These are phyloP conservation scores for Sinhomidia bicolor DNA, from an alignment of 2,888 invertebrate genomes.

Conservation along the genomic window DNA sequence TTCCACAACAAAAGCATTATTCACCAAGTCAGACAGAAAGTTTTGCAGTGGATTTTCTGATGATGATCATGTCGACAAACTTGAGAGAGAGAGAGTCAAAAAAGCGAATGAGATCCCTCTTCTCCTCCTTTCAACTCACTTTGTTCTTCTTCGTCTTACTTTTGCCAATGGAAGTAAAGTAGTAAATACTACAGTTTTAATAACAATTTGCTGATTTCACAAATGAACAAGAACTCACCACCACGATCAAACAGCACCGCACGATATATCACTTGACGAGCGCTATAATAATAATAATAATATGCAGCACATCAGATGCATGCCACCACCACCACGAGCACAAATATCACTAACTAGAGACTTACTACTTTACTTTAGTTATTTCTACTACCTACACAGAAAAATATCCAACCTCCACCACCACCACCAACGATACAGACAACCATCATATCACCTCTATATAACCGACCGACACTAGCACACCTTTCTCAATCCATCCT, in stretches of 20 bases:
- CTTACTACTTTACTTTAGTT: neutral
- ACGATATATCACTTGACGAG: conserved; percentile 52
- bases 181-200: conserved; percentile 63
- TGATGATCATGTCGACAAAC: conserved; percentile 60
- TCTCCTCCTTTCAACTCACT: neutral
- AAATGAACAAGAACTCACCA: conserved; percentile 64
- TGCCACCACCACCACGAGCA: conserved; percentile 35
- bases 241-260: conserved; percentile 62
- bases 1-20: conserved; percentile 70
- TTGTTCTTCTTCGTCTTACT: conserved; percentile 32
- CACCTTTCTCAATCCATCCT: conserved; percentile 56
- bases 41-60: conserved; percentile 38
- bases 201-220: conserved; percentile 71
- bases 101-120: neutral
- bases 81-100: conserved; percentile 14
- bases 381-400: conserved; percentile 6
- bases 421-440: neutral
- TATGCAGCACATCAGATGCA: neutral
- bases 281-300: neutral
- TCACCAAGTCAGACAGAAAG: conserved; percentile 71
- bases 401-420: conserved; percentile 31
- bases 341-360: neutral
- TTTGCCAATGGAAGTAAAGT: conserved; percentile 1
- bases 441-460: conserved; percentile 5
- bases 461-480: conserved; percentile 53